Base-by-base conservation (phyloP, 92 coral and sea anemone species). In the Micromussa lordhowensis region DNA sequence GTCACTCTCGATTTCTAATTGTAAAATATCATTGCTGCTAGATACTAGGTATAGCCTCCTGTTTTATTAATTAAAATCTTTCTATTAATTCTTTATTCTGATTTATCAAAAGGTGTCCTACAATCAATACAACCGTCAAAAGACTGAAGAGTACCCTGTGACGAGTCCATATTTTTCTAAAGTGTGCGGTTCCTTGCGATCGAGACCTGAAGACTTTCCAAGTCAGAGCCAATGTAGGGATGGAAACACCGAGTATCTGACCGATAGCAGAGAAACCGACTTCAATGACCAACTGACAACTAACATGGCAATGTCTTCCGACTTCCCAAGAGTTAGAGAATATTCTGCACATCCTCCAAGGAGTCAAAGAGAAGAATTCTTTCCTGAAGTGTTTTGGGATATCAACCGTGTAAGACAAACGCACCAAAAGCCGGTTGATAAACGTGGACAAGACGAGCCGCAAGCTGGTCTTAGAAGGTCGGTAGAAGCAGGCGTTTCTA, bases 141-240 rank as follows among this genome's bases (percentile, higher is more conserved):
- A 34, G 55, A 84, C 6, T 30, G 26, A 26, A 18, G 63, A 82
- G 12, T 54, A 72, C 30, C 80, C 79, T 34, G 26, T 48, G 3
- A 34, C 17, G 13, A 49, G 77, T 55, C 53, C 21, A 24, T 34
- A 84, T 35, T 84, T 68, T 68, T 28, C 77, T 31, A 80, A 83
- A 55, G 19, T 8, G 21, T 3, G 7, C 57, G 54, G 58, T 40
- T 10, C 81, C 34, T 29, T 18, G n/a, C 55, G 35, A 36, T 74
- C 32, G n/a, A 34, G 51, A 10, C 80, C 88, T 14, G 81, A 53
- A 38, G 54, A 84, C 26, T 4, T 40, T 40, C 7, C 51, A 13
- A 32, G 32, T 55, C 57, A 54, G 35, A 53, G 51, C 34, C 87
- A 29, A 11, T 83, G 34, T 4, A 83, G 53, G 31, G 17, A 34